Conservation (phyloP, 2,888 invertebrate species). For the Cantharis nigra region DNA sequence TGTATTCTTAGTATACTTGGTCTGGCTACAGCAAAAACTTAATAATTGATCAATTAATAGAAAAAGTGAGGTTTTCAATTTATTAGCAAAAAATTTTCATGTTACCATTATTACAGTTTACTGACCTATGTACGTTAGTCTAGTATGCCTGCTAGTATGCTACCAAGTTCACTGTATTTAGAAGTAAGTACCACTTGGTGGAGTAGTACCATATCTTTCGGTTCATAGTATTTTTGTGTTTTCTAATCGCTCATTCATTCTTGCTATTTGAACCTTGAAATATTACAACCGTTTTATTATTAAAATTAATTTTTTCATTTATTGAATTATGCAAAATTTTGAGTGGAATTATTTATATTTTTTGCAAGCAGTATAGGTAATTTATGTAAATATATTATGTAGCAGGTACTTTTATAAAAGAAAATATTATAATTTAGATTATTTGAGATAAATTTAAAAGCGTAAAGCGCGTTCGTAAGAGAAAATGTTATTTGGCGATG, state of each 20-base stretch:
- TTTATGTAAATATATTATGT: neutral
- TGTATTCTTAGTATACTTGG: neutral
- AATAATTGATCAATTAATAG: neutral
- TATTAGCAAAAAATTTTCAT: neutral
- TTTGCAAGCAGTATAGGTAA: neutral
- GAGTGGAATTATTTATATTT: neutral
- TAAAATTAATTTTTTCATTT: neutral
- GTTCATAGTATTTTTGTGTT: neutral
- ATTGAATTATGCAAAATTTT: neutral
- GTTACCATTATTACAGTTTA: neutral
- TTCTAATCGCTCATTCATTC: neutral
- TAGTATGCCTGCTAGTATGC: neutral
- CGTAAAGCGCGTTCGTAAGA: neutral
- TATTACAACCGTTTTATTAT: neutral
- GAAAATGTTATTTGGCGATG: neutral
- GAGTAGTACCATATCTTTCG: neutral
- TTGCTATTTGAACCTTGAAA: neutral
- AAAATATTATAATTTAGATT: neutral
- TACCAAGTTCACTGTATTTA: neutral
- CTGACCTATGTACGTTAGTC: neutral
- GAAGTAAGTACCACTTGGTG: neutral
- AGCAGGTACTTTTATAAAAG: neutral
- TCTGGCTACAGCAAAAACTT: neutral
- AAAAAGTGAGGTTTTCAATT: neutral
- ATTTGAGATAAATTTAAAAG: neutral